Evolutionary conservation across 2,888 invertebrate genomes (phyloP), one percentile per base, ranked within the genome.

Genomic region (Euspilapteryx auroguttella): DNA sequence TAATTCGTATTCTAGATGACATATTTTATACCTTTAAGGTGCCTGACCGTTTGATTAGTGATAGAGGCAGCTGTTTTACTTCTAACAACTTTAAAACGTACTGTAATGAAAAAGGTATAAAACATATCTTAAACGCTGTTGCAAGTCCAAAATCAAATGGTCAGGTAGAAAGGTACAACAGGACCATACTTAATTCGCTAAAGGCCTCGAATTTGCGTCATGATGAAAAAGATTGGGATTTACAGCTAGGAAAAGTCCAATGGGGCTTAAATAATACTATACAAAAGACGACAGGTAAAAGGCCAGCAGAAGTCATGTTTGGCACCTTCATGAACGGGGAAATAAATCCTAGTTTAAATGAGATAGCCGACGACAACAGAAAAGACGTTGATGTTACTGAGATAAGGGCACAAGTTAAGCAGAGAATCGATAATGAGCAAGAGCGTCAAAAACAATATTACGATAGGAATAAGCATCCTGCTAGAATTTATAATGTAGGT

Each of bases 41-140:
- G 5, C 37, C 37, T 17, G 31, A 33, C 14, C 30, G 35, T 6
- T 26, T 37, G 7, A 28, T 37, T 2, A 37, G 33, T 21, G 37
- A 37, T 10, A 29, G 37, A 1, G 37, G 35, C 5, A 30, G 25
- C 2, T 34, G 33, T 25, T 37, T 35, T 23, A 35, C 37, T 2
- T 37, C 33, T 5, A 31, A 34, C 17, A 21, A 27, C 2, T 36
- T 36, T 30, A 14, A 25, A 14, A 11, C 11, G 8, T 30, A 28
- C 22, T 31, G 34, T 20, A 12, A 14, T 3, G 31, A 31, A 9
- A 31, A 24, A 17, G 33, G 33, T 6, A 28, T 33, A n/a, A 33
- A 32, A 14, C 35, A 35, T 21, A 26, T 33, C n/a, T n/a, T n/a
- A n/a, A n/a, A n/a, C n/a, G n/a, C n/a, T n/a, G n/a, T n/a, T n/a